Conservation (phyloP, 2,888 invertebrate species). For the Abrostola triplasia region DNA sequence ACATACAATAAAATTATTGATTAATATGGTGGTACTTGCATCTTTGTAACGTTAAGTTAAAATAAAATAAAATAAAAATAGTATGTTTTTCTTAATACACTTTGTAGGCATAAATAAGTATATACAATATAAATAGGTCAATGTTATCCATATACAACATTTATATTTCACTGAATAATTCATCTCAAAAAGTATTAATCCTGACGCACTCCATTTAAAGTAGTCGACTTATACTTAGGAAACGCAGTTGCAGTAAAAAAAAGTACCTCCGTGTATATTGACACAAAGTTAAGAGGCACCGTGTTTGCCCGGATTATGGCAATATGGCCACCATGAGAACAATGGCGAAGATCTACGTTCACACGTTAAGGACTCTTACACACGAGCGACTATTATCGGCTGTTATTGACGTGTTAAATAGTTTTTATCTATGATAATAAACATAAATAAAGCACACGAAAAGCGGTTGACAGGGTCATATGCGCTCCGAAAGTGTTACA, state of each 20-base stretch:
- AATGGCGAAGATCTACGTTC: slow-evolving; percentile 22
- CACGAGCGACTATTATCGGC: background rate
- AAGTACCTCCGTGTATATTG: slow-evolving; percentile 28
- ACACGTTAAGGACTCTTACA: slow-evolving; percentile 18
- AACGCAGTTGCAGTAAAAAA: slow-evolving; percentile 43
- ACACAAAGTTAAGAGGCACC: slow-evolving; percentile 27
- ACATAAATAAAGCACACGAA: background rate
- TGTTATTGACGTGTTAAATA: background rate
- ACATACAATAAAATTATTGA: too few species aligned
- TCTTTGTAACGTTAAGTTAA: too few species aligned
- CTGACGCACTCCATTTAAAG: background rate
- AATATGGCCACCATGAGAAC: slow-evolving; percentile 36
- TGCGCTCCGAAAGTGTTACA: background rate
- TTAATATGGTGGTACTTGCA: too few species aligned
- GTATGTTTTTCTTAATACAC: too few species aligned
- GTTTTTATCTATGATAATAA: too few species aligned
- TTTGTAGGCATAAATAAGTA: too few species aligned
- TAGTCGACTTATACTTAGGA: slow-evolving; percentile 15
- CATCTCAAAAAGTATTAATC: too few species aligned
- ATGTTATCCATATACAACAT: too few species aligned
- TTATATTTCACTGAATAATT: too few species aligned
- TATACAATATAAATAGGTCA: too few species aligned
- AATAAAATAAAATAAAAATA: too few species aligned
- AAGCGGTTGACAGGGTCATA: too few species aligned
- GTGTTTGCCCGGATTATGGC: slow-evolving; percentile 29